phyloP scores from a whole-genome alignment of 2,113 vertebrate genomes.

The Polypterus senegalus region DNA sequence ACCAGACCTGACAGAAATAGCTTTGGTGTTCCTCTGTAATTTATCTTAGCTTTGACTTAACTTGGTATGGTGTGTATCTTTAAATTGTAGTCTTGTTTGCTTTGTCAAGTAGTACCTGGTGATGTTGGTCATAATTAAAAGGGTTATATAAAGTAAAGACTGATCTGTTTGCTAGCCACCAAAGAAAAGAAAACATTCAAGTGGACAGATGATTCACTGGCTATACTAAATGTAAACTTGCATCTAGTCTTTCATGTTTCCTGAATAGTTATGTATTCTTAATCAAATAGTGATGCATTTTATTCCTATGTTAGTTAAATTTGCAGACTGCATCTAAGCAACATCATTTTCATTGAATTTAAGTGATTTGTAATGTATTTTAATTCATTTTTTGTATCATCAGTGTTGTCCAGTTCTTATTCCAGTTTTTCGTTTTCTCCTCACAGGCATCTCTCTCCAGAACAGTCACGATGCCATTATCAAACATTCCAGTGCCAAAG shows the following conservation, averaged over 20 bases:
- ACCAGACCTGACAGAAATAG: too few relatives aligned
- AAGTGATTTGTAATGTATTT: background rate
- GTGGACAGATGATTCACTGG: too few relatives aligned
- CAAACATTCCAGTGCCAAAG: conserved; percentile 73
- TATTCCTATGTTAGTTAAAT: background rate
- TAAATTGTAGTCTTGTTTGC: too few relatives aligned
- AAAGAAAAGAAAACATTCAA: too few relatives aligned
- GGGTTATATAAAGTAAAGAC: too few relatives aligned
- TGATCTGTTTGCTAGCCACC: too few relatives aligned
- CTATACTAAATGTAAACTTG: background rate
- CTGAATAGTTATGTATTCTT: background rate
- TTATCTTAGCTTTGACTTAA: too few relatives aligned
- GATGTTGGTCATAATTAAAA: too few relatives aligned
- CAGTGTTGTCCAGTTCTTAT: background rate
- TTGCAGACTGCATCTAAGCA: background rate
- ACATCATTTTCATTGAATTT: background rate
- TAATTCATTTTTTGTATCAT: background rate
- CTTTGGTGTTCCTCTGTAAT: too few relatives aligned
- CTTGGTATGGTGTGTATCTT: too few relatives aligned
- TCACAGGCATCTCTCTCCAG: conserved; percentile 60
- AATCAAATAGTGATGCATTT: background rate
- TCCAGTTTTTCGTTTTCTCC: conserved; percentile 3
- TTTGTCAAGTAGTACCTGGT: too few relatives aligned
- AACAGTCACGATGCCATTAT: conserved; percentile 57
- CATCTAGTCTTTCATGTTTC: background rate